phyloP scores from a whole-genome alignment of 1,140 invertebrate genomes.

The Chlorops oryzae region DNA sequence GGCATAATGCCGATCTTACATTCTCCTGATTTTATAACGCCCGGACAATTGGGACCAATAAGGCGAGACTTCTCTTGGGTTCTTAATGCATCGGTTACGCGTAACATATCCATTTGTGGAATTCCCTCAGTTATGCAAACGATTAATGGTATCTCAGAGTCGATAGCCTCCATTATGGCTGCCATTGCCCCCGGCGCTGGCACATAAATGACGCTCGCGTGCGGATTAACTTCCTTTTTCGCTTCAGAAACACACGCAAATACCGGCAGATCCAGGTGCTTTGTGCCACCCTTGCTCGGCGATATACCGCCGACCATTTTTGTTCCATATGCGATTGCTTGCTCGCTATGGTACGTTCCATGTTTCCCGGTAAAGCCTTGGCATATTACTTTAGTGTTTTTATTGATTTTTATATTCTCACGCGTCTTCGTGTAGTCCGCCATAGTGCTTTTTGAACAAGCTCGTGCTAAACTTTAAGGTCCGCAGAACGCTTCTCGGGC shows the following conservation, averaged over 20 bases:
- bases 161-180: constrained; percentile 91
- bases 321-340: constrained; percentile 96
- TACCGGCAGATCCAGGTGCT: constrained; percentile 89
- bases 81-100: constrained; percentile 81
- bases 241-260: constrained; percentile 81
- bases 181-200: constrained; percentile 87
- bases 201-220: constrained; percentile 94
- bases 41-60: constrained; percentile 97
- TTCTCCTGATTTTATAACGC: constrained; percentile 92
- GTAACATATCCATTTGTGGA: constrained; percentile 97
- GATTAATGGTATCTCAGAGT: constrained; percentile 93
- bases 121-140: constrained; percentile 99
- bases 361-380: constrained; percentile 97
- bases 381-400: constrained; percentile 89
- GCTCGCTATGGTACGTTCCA: constrained; percentile 86
- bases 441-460: too few species aligned
- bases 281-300: constrained; percentile 90
- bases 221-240: constrained; percentile 71
- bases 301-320: constrained; percentile 95
- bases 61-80: constrained; percentile 87
- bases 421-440: constrained; percentile 63
- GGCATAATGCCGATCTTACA: constrained; percentile 99
- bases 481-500: too few species aligned
- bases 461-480: too few species aligned
- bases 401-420: constrained; percentile 73